Conservation (phyloP, 37 sponge, comb jelly and placozoan species). For the Axinella damicornis region DNA sequence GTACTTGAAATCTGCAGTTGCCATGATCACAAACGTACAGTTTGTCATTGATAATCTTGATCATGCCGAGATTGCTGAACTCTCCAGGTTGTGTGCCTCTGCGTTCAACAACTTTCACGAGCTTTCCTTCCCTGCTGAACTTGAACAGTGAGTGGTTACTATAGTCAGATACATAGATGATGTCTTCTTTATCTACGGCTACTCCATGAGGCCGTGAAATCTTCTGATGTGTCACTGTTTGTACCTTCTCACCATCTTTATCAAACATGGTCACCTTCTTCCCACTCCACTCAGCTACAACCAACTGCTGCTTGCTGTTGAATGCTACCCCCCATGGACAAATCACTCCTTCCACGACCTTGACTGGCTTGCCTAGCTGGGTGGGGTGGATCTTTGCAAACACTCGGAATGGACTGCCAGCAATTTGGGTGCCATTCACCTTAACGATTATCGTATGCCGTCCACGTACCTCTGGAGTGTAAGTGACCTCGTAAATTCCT, state of each 20-base stretch:
- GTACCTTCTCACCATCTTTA: constrained; percentile 7
- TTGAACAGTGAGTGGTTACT: not conserved
- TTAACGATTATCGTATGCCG: constrained; percentile 13
- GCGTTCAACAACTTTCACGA: not conserved
- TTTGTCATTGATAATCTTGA: no score
- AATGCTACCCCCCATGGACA: not conserved
- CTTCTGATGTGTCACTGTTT: not conserved
- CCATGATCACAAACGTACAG: not conserved
- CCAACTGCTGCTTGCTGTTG: not conserved
- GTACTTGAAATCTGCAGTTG: not conserved
- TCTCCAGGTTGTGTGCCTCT: no score
- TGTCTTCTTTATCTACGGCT: constrained; percentile 33
- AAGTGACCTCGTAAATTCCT: not conserved
- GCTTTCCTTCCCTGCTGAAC: not conserved
- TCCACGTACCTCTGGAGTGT: constrained; percentile 23
- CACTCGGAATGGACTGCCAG: constrained; percentile 29
- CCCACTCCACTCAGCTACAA: not conserved
- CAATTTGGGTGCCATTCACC: constrained; percentile 13
- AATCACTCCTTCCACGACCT: not conserved
- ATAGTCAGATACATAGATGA: constrained; percentile 29
- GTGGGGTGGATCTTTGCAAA: constrained; percentile 41
- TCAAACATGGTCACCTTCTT: constrained; percentile 1
- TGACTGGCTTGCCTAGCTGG: constrained; percentile 32
- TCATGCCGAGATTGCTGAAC: no score
- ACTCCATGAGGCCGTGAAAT: constrained; percentile 1